Conservation (phyloP, 1,140 invertebrate genomes). For the Drosophila seguyi region DNA sequence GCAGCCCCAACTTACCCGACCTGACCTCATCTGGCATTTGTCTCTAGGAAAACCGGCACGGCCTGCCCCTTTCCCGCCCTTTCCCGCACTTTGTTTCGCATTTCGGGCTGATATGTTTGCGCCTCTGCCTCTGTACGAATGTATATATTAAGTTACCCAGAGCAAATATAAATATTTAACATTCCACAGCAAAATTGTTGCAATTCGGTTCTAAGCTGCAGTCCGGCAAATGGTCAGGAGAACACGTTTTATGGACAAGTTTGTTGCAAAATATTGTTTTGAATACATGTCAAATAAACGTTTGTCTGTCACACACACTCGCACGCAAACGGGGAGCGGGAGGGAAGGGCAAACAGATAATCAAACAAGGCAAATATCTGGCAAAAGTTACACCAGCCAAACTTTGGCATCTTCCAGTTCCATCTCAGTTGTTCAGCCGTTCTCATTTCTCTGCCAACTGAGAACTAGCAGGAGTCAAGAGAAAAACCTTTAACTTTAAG, state of each 20-base stretch:
- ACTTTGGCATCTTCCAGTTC: slow-evolving; percentile 59
- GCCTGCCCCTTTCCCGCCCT: slow-evolving; percentile 6
- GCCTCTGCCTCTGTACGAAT: slow-evolving; percentile 23
- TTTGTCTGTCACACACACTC: slow-evolving; percentile 41
- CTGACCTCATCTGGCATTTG: slow-evolving; percentile 48
- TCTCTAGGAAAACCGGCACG: slow-evolving; percentile 19
- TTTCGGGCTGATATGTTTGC: slow-evolving; percentile 33
- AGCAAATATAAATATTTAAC: slow-evolving; percentile 75
- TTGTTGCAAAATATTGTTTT: slow-evolving; percentile 59
- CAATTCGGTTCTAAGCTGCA: slow-evolving; percentile 48
- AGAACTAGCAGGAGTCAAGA: slow-evolving; percentile 2
- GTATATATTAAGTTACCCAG: slow-evolving; percentile 50
- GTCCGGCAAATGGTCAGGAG: slow-evolving; percentile 40
- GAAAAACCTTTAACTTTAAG: slow-evolving; percentile 21
- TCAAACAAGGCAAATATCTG: slow-evolving; percentile 73
- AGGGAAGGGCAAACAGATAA: slow-evolving; percentile 62
- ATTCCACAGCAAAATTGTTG: slow-evolving; percentile 61
- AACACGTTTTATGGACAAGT: slow-evolving; percentile 52
- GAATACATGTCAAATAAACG: slow-evolving; percentile 67
- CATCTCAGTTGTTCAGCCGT: slow-evolving; percentile 35
- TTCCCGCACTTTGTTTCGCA: slow-evolving; percentile 57
- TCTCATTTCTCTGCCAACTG: slow-evolving; percentile 36
- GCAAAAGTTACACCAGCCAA: slow-evolving; percentile 49
- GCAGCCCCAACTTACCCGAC: slow-evolving; percentile 29
- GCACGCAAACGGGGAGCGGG: neutral